Evolutionary conservation across 2,113 vertebrate genomes (phyloP).

Genomic region (Paramormyrops kingsleyae): DNA sequence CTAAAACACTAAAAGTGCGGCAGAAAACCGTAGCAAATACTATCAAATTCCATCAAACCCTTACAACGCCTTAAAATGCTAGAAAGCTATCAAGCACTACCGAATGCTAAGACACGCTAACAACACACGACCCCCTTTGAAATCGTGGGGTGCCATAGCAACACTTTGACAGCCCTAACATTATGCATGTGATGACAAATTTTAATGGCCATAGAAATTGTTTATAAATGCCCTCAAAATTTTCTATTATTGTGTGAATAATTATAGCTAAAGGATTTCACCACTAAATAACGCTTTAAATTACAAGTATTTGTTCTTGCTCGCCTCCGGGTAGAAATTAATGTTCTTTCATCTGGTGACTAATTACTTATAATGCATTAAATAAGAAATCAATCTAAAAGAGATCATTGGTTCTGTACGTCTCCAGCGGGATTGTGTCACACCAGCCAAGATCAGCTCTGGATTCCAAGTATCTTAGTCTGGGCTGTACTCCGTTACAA

Average conservation of each 20-base stretch:
- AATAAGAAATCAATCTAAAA: slow-evolving; percentile 43
- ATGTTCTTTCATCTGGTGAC: slow-evolving; percentile 51
- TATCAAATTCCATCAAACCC: background rate
- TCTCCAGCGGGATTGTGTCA: background rate
- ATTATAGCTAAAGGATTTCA: slow-evolving; percentile 9
- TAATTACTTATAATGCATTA: slow-evolving; percentile 56
- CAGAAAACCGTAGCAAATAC: background rate
- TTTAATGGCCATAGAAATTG: slow-evolving; percentile 13
- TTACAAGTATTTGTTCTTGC: slow-evolving; percentile 41
- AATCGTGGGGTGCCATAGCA: background rate
- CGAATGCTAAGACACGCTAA: background rate
- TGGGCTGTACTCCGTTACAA: background rate
- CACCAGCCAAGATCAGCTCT: background rate
- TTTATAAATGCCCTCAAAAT: background rate
- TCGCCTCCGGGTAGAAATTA: slow-evolving; percentile 53
- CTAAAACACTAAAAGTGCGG: background rate
- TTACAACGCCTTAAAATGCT: background rate
- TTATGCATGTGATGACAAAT: background rate
- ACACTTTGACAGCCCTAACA: background rate
- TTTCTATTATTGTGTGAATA: slow-evolving; percentile 18
- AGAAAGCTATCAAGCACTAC: background rate
- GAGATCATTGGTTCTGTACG: slow-evolving; percentile 5
- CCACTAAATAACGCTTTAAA: slow-evolving; percentile 36
- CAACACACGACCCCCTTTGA: background rate
- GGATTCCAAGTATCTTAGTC: background rate